These are phyloP conservation scores for Trissolcus brochymenae DNA, from an alignment of 2,888 invertebrate genomes.

Conservation along the genomic window DNA sequence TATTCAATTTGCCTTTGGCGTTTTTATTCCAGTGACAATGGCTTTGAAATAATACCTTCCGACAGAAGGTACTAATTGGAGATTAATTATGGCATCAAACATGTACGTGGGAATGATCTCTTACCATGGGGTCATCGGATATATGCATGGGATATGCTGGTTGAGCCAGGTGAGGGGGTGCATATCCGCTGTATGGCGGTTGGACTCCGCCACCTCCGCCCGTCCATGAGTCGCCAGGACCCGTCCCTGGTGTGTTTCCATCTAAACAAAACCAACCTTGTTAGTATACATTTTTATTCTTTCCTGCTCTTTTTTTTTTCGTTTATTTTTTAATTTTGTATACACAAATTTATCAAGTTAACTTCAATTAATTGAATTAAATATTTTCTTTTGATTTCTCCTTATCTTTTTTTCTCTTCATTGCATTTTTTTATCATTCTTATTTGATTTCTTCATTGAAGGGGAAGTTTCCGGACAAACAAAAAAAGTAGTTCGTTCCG, in stretches of 20 bases:
- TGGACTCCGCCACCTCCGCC: slow-evolving; percentile 77
- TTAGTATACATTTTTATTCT: slow-evolving; percentile 15
- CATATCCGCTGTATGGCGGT: slow-evolving; percentile 75
- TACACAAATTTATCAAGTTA: too few species aligned
- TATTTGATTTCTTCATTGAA: too few species aligned
- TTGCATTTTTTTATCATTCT: neutral
- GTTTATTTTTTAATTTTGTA: neutral
- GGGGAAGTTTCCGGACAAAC: too few species aligned
- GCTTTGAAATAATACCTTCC: slow-evolving; percentile 16
- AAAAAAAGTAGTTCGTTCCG: neutral
- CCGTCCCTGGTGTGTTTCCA: slow-evolving; percentile 76
- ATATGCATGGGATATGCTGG: slow-evolving; percentile 76
- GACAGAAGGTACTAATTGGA: slow-evolving; percentile 24
- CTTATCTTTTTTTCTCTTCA: too few species aligned
- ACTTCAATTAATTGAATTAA: too few species aligned
- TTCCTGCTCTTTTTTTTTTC: neutral
- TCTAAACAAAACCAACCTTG: slow-evolving; percentile 67
- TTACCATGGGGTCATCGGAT: slow-evolving; percentile 77
- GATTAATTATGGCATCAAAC: slow-evolving; percentile 41
- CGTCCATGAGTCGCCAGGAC: slow-evolving; percentile 77
- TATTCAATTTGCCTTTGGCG: neutral
- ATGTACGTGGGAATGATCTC: slow-evolving; percentile 58
- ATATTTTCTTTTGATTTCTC: too few species aligned
- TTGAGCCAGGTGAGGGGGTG: slow-evolving; percentile 75
- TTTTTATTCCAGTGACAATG: neutral